phyloP scores from a whole-genome alignment of 1,140 invertebrate genomes.

The Trichonephila inaurata region DNA sequence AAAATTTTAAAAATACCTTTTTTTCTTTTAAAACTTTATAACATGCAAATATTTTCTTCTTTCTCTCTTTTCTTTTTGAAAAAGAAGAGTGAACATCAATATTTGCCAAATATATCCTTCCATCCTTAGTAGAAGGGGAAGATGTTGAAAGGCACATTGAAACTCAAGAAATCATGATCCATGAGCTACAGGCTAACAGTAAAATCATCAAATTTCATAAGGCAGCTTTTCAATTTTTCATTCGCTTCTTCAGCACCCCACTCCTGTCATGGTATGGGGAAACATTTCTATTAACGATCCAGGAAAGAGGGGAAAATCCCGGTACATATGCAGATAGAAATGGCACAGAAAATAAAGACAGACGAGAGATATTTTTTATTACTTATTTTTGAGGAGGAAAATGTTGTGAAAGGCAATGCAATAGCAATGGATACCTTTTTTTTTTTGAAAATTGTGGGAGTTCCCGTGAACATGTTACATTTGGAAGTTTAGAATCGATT shows the following conservation, averaged over 20 bases:
- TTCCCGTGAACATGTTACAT: background rate
- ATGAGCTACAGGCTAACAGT: conserved; percentile 17
- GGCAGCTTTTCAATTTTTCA: conserved; percentile 51
- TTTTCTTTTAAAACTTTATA: too few relatives aligned
- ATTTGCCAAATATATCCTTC: conserved; percentile 26
- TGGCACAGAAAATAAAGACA: conserved; percentile 45
- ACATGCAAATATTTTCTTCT: too few relatives aligned
- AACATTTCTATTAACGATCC: background rate
- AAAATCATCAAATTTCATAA: conserved; percentile 63
- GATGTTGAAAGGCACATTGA: background rate
- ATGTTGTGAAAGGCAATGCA: background rate
- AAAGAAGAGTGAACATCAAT: background rate
- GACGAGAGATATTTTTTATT: conserved; percentile 38
- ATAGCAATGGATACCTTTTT: background rate
- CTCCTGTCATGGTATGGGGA: background rate
- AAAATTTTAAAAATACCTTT: too few relatives aligned
- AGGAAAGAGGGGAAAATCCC: background rate
- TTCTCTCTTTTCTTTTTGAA: too few relatives aligned
- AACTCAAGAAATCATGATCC: conserved; percentile 37
- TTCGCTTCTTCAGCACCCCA: background rate
- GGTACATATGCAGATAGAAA: conserved; percentile 54
- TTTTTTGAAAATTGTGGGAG: background rate
- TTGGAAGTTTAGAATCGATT: conserved; percentile 15
- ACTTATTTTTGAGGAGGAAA: conserved; percentile 21
- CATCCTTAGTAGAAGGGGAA: background rate